Evolutionary conservation across 2,888 invertebrate species (phyloP), one percentile per base, ranked within the genome.

Genomic region (Callyntrura sp.): DNA sequence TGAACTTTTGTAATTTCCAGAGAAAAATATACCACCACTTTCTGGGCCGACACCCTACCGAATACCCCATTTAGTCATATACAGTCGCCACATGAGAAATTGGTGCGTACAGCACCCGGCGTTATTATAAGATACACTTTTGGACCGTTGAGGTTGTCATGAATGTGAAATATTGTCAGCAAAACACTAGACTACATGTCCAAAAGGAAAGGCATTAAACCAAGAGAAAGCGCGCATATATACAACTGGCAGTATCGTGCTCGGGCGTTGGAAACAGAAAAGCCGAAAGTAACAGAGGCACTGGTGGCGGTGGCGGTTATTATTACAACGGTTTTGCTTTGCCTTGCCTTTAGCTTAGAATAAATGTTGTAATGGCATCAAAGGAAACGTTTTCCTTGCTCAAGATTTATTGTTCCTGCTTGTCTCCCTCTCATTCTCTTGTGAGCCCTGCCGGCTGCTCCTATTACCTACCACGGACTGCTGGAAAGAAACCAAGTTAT

Each of bases 141-240:
- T 45, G 28, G 85, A 78, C 76, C 62, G 62, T 62, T 85, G 60
- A 65, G 78, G 78, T 78, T 85, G 85, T 85, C 85, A 85, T 85
- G 85, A 85, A 85, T 85, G 85, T 85, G 78, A 85, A 85, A 85
- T 85, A 85, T 85, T 85, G 85, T 85, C 78, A 85, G 60, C 43
- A 82, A 11, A 62, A 43, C 82, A 57, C 62, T 14, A 62, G n/a
- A 12, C 25, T n/a, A 28, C 14, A 20, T 5, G 62, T 25, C 60
- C 62, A 45, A 4, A 45, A 62, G 45, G 60, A 12, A 57, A 57
- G n/a, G 35, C 20, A 81, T 43, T 57, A 48, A 60, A 81, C 23
- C 12, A 82, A 62, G 79, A 60, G 79, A 79, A 82, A 62, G 82
- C 82, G 35, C 23, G 17, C 28, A 55, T 9, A 45, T n/a, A 51